Conservation (phyloP, 2,113 vertebrate species). For the Anhinga rufa region DNA sequence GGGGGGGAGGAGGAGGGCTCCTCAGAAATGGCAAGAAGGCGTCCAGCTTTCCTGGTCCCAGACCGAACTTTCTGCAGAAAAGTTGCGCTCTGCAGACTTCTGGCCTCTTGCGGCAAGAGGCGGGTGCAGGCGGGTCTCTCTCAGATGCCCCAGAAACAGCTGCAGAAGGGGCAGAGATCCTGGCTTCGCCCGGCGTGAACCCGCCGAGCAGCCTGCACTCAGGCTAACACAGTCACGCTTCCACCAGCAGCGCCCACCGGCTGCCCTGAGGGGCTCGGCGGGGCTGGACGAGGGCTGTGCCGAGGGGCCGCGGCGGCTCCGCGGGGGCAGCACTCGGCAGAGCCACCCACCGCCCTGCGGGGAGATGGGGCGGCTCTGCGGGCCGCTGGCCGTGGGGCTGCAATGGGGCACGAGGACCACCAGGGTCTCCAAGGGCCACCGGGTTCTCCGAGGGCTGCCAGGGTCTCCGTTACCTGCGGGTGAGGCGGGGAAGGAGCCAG, state of each 20-base stretch:
- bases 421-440: neutral
- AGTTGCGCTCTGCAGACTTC: slow-evolving; percentile 3
- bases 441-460: neutral
- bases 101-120: slow-evolving; percentile 16
- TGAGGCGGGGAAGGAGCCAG: neutral
- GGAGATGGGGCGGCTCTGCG: neutral
- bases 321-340: neutral
- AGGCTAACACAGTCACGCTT: neutral
- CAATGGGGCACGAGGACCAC: neutral
- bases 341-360: neutral
- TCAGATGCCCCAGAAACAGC: slow-evolving; percentile 15
- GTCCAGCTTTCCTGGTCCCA: slow-evolving; percentile 48
- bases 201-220: neutral
- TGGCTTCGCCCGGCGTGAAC: neutral
- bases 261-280: neutral
- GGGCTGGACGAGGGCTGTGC: neutral
- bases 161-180: slow-evolving; percentile 41
- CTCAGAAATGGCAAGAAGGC: slow-evolving; percentile 29
- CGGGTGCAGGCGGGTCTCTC: slow-evolving; percentile 30
- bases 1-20: neutral
- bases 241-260: neutral
- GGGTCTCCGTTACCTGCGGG: neutral
- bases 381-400: neutral
- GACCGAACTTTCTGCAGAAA: slow-evolving; percentile 26
- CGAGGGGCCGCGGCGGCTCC: neutral